Percentiles rank a stretch among this genome's conserved stretches.
Conservation (phyloP, 2,113 vertebrate species). For the Corapipo altera region DNA sequence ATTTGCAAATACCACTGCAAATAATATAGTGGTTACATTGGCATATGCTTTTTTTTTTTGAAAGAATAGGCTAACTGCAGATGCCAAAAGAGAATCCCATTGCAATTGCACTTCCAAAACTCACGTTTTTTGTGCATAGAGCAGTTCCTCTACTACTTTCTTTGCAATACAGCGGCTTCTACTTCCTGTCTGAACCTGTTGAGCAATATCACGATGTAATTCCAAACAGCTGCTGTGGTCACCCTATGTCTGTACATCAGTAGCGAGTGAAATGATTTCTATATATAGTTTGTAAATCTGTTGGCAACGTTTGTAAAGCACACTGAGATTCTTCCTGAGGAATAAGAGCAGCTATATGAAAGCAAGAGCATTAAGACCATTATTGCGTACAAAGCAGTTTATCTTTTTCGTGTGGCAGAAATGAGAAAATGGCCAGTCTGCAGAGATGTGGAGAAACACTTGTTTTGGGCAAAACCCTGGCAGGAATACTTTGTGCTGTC, state of each 20-base stretch:
- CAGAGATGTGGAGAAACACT: neutral
- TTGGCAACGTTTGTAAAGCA: neutral
- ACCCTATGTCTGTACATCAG: constrained; percentile 47
- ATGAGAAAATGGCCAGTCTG: neutral
- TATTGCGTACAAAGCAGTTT: neutral
- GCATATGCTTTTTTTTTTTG: neutral
- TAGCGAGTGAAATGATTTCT: constrained; percentile 50
- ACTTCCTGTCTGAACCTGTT: constrained; percentile 18
- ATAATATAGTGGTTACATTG: neutral
- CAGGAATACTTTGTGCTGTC: neutral
- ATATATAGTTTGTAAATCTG: constrained; percentile 60
- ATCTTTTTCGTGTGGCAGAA: neutral
- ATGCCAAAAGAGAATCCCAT: neutral
- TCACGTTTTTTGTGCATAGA: neutral
- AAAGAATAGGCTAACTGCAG: neutral
- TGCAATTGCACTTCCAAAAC: neutral
- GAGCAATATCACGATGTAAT: neutral
- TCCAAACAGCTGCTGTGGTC: constrained; percentile 50
- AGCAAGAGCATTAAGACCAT: neutral
- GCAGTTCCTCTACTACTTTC: neutral
- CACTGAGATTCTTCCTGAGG: neutral
- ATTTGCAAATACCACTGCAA: neutral
- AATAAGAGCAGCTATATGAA: constrained; percentile 4
- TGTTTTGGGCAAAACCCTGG: neutral
- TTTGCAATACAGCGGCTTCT: neutral